Evolutionary conservation across 2,797 vertebrate genomes (phyloP), one percentile per base, ranked within the genome.

Genomic region (Lacerta bilineata): DNA sequence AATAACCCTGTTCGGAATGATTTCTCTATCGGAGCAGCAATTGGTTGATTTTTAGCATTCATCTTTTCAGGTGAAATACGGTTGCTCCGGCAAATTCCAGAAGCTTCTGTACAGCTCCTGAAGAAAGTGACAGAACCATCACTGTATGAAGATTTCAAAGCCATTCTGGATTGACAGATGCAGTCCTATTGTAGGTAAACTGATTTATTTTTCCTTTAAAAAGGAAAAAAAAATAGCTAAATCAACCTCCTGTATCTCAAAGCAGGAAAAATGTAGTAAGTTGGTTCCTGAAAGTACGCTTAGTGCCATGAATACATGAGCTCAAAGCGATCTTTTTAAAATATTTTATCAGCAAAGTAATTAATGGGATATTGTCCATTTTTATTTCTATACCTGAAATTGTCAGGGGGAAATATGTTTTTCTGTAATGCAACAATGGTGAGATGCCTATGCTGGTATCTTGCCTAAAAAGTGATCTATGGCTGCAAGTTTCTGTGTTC

Each of bases 101-200:
- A 71, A 41, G 46, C 82, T 2, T 97, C 94, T 0, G 64, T 95
- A 93, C 17, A 84, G 1, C 74, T 95, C 7, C 93, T 97, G 74
- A 80, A 87, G 69, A 46, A 91, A 1, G 95, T 94, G 1, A 89
- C 94, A 1, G 76, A 95, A 15, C 95, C 95, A 0, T 64, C 93
- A 25, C 25, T 95, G 79, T 93, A 87, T 77, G 2, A 85, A 69
- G 97, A 97, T 89, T 97, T 97, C 92, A 93, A 86, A 91, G 64
- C 84, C 84, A 96, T 97, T 77, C 74, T 96, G 92, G 96, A 97
- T 91, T 96, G 91, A 92, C 4, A 46, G n/a, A 25, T 50, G 39
- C 33, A 17, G 11, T 69, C 20, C 36, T 29, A 39, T 27, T 36
- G 11, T 18, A 0, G 50, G 50, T 81, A 41, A 61, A 84, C 27